A percentile compares a stretch with the other conserved stretches of the same genome.
Evolutionary conservation across 1,140 invertebrate species (phyloP).

Genomic region (Drosophila pectinifera): DNA sequence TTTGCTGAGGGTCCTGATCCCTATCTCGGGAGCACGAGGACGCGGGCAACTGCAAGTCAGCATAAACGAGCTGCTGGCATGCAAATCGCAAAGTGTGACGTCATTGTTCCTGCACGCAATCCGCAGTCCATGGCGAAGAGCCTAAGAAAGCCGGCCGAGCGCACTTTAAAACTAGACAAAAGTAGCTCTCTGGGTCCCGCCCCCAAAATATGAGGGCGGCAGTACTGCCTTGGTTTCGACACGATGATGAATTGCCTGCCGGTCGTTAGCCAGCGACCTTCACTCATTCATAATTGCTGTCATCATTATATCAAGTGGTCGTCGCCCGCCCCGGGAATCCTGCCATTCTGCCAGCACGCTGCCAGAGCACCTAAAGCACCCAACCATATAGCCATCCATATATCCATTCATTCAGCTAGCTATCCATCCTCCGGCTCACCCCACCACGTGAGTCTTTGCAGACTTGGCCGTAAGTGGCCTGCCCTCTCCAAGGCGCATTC

Average conservation of each 20-base stretch:
- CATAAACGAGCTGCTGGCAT: constrained; percentile 72
- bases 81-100: constrained; percentile 67
- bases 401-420: constrained; percentile 21
- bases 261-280: constrained; percentile 71
- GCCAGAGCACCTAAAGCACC: too few relatives aligned
- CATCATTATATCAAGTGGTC: constrained; percentile 78
- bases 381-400: constrained; percentile 11
- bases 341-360: too few relatives aligned
- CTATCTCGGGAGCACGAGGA: constrained; percentile 13
- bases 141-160: constrained; percentile 19
- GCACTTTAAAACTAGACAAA: constrained; percentile 55
- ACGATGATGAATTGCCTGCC: constrained; percentile 75
- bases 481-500: constrained; percentile 8
- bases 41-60: constrained; percentile 66
- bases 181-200: constrained; percentile 16
- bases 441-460: constrained; percentile 5
- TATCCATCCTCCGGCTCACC: constrained; percentile 9
- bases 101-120: constrained; percentile 66
- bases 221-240: constrained; percentile 28
- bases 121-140: constrained; percentile 27
- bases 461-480: constrained; percentile 22
- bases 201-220: constrained; percentile 14
- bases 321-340: constrained; percentile 3
- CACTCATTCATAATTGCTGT: constrained; percentile 81
- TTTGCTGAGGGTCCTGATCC: constrained; percentile 44